These are phyloP conservation scores for Cyclophora punctaria DNA, from an alignment of 2,888 invertebrate genomes.

Conservation along the genomic window DNA sequence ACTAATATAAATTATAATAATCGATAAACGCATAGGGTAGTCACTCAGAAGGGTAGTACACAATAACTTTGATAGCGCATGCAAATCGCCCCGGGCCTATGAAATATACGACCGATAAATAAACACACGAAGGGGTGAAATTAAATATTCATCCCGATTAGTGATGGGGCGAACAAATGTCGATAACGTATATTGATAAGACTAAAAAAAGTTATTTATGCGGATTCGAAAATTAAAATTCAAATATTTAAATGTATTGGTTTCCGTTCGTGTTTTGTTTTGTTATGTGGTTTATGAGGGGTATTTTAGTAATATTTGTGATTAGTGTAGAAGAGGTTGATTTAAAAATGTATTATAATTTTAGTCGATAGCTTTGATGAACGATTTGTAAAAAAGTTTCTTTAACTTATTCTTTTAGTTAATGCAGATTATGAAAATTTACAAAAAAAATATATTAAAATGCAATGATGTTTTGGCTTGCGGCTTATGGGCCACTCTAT, in stretches of 20 bases:
- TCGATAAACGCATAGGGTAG: not conserved
- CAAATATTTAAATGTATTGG: not conserved
- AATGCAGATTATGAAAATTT: too few species aligned
- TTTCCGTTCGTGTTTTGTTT: not conserved
- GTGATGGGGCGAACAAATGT: constrained; percentile 30
- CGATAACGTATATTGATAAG: constrained; percentile 4
- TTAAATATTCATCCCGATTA: constrained; percentile 66
- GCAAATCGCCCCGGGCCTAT: constrained; percentile 58
- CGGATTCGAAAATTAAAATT: constrained; percentile 9
- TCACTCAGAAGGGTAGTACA: constrained; percentile 26
- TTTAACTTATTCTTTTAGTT: too few species aligned
- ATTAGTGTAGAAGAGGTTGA: constrained; percentile 3
- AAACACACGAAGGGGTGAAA: constrained; percentile 70
- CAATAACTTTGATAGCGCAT: constrained; percentile 53
- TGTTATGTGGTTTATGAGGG: not conserved
- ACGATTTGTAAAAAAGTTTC: too few species aligned
- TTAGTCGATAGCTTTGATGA: too few species aligned
- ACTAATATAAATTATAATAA: not conserved
- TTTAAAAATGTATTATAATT: not conserved
- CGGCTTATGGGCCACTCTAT: too few species aligned
- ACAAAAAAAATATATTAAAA: too few species aligned
- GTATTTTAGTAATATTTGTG: not conserved
- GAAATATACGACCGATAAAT: constrained; percentile 74
- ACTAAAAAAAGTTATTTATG: constrained; percentile 3
- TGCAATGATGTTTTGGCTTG: too few species aligned